phyloP scores from a whole-genome alignment of 2,888 invertebrate genomes.

The Lordiphosa andalusiaca region DNA sequence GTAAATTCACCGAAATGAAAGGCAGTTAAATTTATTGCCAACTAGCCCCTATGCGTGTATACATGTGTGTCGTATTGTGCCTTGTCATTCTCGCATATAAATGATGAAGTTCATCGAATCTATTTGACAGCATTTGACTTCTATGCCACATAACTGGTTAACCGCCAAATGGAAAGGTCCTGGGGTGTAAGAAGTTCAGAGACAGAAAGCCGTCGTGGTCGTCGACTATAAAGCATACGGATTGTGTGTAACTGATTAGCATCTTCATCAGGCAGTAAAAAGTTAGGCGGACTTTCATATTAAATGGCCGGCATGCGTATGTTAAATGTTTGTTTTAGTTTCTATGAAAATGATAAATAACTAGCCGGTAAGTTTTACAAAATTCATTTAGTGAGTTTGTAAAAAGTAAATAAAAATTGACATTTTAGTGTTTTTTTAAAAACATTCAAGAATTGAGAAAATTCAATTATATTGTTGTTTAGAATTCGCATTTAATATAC shows the following conservation, averaged over 20 bases:
- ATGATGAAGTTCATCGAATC: conserved; percentile 67
- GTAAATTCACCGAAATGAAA: conserved; percentile 56
- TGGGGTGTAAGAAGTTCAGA: conserved; percentile 9
- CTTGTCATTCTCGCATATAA: conserved; percentile 43
- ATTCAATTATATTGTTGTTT: too few relatives aligned
- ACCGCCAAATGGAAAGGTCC: conserved; percentile 27
- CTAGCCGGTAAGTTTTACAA: too few relatives aligned
- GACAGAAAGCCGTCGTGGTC: conserved; percentile 21
- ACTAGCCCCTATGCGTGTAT: conserved; percentile 27
- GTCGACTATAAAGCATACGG: conserved; percentile 29
- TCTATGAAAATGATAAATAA: too few relatives aligned
- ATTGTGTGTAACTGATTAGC: conserved; percentile 32
- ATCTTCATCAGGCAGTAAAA: conserved; percentile 25
- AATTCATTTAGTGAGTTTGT: too few relatives aligned
- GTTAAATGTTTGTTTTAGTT: too few relatives aligned
- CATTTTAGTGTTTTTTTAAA: too few relatives aligned
- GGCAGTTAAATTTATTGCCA: conserved; percentile 58
- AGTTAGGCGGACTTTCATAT: conserved; percentile 19
- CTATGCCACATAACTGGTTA: conserved; percentile 40
- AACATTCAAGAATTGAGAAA: too few relatives aligned
- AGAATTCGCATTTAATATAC: too few relatives aligned
- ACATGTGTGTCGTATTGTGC: conserved; percentile 13
- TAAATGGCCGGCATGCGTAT: not conserved
- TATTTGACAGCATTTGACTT: conserved; percentile 53
- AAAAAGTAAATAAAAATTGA: too few relatives aligned